Conservation (phyloP, 2,888 invertebrate genomes). For the Sialis fuliginosa region DNA sequence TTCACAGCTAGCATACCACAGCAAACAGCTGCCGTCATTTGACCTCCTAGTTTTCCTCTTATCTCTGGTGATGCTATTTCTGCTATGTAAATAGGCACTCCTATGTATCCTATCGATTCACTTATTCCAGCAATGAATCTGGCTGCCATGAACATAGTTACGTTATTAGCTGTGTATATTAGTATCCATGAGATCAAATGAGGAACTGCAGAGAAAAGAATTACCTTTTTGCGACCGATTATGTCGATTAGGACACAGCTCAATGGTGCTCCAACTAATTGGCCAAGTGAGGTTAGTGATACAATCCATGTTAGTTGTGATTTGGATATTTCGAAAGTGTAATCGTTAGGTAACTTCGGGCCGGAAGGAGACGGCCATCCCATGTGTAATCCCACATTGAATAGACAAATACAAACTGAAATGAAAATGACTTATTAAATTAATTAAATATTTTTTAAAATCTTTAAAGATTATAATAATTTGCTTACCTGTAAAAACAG, state of each 20-base stretch:
- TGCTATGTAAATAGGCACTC: slow-evolving; percentile 39
- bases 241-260: neutral
- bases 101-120: slow-evolving; percentile 23
- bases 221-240: slow-evolving; percentile 3
- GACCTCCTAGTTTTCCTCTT: slow-evolving; percentile 41
- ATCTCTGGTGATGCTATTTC: slow-evolving; percentile 38
- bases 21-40: slow-evolving; percentile 34
- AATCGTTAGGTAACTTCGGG: neutral
- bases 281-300: slow-evolving; percentile 1
- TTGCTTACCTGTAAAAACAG: no score
- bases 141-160: neutral
- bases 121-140: slow-evolving; percentile 43
- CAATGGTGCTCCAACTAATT: slow-evolving; percentile 2
- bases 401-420: neutral
- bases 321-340: neutral
- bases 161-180: neutral
- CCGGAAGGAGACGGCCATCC: slow-evolving; percentile 3
- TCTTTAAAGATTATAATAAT: no score
- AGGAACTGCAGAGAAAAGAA: neutral
- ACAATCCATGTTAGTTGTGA: slow-evolving; percentile 2
- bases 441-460: no score
- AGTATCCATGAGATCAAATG: slow-evolving; percentile 2
- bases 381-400: slow-evolving; percentile 1
- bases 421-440: neutral
- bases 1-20: slow-evolving; percentile 42